Conservation (phyloP, 2,113 vertebrate species). For the Aythya baeri region DNA sequence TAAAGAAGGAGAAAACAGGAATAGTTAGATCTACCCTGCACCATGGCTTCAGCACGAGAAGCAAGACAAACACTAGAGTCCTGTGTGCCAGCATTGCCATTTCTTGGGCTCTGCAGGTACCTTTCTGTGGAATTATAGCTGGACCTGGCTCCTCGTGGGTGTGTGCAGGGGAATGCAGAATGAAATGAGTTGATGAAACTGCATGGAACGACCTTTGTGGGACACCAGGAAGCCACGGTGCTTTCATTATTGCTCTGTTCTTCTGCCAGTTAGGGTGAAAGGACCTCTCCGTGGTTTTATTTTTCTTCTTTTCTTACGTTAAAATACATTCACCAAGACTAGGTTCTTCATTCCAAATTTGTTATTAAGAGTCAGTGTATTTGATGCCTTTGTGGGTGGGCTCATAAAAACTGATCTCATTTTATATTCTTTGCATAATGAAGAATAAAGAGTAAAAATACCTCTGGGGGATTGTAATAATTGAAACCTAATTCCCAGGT, state of each 20-base stretch:
- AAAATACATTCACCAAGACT: not conserved
- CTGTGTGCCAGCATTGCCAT: not conserved
- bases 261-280: not conserved
- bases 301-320: not conserved
- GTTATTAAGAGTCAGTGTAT: conserved; percentile 18
- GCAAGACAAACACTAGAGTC: not conserved
- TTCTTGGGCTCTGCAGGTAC: not conserved
- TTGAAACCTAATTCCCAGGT: conserved; percentile 45
- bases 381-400: conserved; percentile 50
- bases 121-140: not conserved
- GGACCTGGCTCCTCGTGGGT: not conserved
- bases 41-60: not conserved
- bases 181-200: not conserved
- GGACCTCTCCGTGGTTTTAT: accelerated
- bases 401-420: conserved; percentile 33
- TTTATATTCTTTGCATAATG: conserved; percentile 49
- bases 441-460: conserved; percentile 35
- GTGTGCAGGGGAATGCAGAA: not conserved
- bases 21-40: not conserved
- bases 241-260: not conserved
- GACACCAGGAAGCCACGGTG: accelerated
- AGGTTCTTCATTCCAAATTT: not conserved
- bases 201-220: not conserved
- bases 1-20: not conserved
- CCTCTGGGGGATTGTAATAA: conserved; percentile 20